Evolutionary conservation across 2,113 vertebrate species (phyloP).

Genomic region (Colius striatus): DNA sequence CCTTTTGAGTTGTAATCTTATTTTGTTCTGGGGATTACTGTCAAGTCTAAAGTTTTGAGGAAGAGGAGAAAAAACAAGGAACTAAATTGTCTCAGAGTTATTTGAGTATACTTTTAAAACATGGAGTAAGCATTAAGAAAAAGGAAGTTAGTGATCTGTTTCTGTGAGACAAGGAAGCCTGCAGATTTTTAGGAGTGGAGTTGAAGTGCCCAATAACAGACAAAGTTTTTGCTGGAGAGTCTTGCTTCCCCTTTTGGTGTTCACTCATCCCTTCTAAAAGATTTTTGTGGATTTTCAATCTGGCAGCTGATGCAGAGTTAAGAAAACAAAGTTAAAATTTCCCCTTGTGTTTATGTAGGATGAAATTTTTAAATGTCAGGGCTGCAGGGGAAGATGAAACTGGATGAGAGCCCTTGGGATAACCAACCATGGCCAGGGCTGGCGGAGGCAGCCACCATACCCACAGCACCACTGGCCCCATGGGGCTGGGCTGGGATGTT

Average conservation of each 20-base stretch:
- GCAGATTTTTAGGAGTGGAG: background rate
- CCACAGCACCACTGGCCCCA: fast-evolving
- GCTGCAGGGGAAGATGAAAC: background rate
- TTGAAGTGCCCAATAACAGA: background rate
- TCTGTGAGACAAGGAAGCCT: background rate
- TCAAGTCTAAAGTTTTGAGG: background rate
- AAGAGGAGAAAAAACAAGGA: background rate
- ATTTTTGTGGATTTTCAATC: background rate
- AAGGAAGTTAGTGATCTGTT: conserved; percentile 8
- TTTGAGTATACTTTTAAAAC: background rate
- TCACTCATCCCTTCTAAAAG: background rate
- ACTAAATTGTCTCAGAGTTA: background rate
- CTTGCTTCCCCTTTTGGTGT: background rate
- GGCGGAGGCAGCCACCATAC: fast-evolving
- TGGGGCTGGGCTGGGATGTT: background rate
- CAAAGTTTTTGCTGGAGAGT: background rate
- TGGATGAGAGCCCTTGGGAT: background rate
- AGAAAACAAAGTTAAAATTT: background rate
- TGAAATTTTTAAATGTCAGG: background rate
- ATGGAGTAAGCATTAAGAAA: background rate
- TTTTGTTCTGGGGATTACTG: background rate
- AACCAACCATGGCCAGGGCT: fast-evolving
- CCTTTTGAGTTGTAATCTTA: background rate
- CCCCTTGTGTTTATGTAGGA: background rate
- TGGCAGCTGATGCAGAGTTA: background rate